These are phyloP conservation scores for Lapara coniferarum DNA, from an alignment of 2,888 invertebrate genomes.

Conservation along the genomic window DNA sequence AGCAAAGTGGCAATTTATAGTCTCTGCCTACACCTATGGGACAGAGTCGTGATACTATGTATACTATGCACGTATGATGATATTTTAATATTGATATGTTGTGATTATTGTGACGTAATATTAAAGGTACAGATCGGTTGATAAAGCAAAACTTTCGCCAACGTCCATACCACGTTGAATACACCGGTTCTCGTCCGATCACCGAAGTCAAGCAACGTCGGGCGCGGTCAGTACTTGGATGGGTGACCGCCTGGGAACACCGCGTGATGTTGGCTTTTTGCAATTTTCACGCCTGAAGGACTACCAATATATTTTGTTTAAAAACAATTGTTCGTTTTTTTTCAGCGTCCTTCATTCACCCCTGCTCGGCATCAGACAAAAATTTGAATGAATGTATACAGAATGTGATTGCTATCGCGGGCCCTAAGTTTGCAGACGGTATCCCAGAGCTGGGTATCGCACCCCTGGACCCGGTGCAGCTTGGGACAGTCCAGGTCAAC, in stretches of 20 bases:
- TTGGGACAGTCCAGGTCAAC: slow-evolving; percentile 73
- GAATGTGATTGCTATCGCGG: slow-evolving; percentile 56
- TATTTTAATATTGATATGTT: too few species aligned
- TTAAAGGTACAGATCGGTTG: too few species aligned
- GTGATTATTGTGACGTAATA: too few species aligned
- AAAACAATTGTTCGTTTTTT: slow-evolving; percentile 27
- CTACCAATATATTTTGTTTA: background rate
- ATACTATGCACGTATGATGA: too few species aligned
- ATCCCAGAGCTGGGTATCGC: slow-evolving; percentile 77
- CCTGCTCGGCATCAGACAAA: slow-evolving; percentile 75
- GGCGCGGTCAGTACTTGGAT: slow-evolving; percentile 80
- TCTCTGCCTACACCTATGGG: too few species aligned
- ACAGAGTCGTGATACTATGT: too few species aligned
- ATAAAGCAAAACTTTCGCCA: background rate
- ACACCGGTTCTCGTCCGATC: slow-evolving; percentile 80
- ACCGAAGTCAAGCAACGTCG: slow-evolving; percentile 80
- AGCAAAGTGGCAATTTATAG: too few species aligned
- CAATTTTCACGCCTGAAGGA: background rate
- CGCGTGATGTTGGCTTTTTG: slow-evolving; percentile 52
- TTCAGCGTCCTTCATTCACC: slow-evolving; percentile 75
- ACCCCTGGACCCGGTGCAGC: slow-evolving; percentile 72
- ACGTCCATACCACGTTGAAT: slow-evolving; percentile 31
- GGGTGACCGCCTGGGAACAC: slow-evolving; percentile 77
- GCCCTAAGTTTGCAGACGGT: slow-evolving; percentile 68
- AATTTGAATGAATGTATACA: slow-evolving; percentile 69